Evolutionary conservation across 2,113 vertebrate species (phyloP).

Genomic region (Tyto alba): DNA sequence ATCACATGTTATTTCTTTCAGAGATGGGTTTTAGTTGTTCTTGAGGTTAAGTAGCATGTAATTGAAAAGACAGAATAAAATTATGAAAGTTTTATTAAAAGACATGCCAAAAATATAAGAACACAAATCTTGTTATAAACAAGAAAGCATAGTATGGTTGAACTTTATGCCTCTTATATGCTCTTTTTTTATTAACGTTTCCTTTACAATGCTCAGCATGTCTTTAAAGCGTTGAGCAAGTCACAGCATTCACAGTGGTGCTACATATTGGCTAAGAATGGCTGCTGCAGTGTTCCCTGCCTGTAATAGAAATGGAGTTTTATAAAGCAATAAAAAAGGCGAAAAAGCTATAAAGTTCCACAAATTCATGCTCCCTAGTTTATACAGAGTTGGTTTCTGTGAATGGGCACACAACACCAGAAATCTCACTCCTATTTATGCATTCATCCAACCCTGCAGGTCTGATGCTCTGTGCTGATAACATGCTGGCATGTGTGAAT

Average conservation of each 20-base stretch:
- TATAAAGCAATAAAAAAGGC: background rate
- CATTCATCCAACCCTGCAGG: background rate
- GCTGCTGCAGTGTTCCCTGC: background rate
- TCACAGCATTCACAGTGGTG: background rate
- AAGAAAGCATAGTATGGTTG: constrained; percentile 35
- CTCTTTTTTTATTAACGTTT: constrained; percentile 57
- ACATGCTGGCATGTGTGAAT: background rate
- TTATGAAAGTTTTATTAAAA: constrained; percentile 52
- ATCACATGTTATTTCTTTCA: constrained; percentile 37
- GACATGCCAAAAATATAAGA: constrained; percentile 18
- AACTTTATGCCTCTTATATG: constrained; percentile 53
- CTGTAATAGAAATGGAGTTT: background rate
- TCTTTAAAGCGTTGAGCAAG: constrained; percentile 7
- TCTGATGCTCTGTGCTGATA: background rate
- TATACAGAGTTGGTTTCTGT: background rate
- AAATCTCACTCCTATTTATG: background rate
- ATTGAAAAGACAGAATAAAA: constrained; percentile 28
- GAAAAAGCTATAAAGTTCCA: background rate
- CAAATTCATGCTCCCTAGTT: background rate
- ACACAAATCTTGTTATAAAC: constrained; percentile 52
- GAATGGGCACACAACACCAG: background rate
- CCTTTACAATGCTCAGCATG: constrained; percentile 42
- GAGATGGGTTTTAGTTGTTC: background rate
- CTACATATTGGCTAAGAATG: background rate
- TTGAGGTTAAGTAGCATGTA: constrained; percentile 22